Base-by-base conservation (phyloP, 2,113 vertebrate species). In the Hyla sarda region DNA sequence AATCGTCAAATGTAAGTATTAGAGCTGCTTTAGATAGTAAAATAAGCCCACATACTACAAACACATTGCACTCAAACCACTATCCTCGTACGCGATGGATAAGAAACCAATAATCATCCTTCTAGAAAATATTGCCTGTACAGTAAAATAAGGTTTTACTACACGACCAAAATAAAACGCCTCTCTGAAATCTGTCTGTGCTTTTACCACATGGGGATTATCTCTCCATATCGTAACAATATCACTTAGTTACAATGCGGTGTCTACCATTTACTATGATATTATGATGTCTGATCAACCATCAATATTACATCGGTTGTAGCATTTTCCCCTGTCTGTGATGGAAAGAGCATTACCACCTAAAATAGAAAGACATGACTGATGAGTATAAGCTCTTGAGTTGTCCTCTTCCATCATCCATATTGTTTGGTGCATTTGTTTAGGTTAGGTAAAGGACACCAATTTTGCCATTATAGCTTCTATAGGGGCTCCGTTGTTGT, bases 1-100 rank as follows among this genome's bases (percentile, higher is more conserved):
- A 82, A 82, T 82, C 80, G n/a, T 81, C 78, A 81, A 81, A 81
- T 81, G 56, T 60, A 79, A 79, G 77, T 81, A 81, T 81, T 81
- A 81, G 60, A 0, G 60, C 60, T 67, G 79, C 45, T 45, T 82
- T 62, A 28, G 41, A 82, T 62, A 67, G 58, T 69, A 69, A 82
- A 82, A 69, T 82, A 82, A 82, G 47, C 45, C 80, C 32, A 3
- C 45, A 23, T 81, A 37, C 13, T 69, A 8, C 60, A 21, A 47
- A 56, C 23, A 62, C 56, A 81, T 56, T 47, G 56, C 77, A 41
- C 78, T 45, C 30, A 62, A 45, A 65, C 56, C 78, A 6, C 78
- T 56, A 47, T 60, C 37, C 58, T 56, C 45, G n/a, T 37, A 21
- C 78, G 47, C 8, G 11, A 47, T 37, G 23, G 23, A 37, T 62